phyloP scores from a whole-genome alignment of 2,113 vertebrate genomes.

The Hepsetus odoe region DNA sequence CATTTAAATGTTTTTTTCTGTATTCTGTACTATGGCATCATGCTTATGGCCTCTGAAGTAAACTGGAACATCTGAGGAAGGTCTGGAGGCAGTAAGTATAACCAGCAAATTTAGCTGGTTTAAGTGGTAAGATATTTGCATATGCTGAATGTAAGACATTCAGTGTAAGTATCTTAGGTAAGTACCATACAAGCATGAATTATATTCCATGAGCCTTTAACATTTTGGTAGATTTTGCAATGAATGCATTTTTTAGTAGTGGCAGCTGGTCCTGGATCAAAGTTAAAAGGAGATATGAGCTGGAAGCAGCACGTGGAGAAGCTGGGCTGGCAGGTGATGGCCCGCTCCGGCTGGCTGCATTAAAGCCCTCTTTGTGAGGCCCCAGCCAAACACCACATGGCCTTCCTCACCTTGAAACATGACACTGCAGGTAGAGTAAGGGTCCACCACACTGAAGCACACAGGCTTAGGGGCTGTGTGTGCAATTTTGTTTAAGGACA shows the following conservation, averaged over 20 bases:
- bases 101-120: too few relatives aligned
- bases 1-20: too few relatives aligned
- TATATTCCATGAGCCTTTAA: too few relatives aligned
- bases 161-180: too few relatives aligned
- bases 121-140: too few relatives aligned
- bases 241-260: not conserved
- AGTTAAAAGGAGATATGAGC: conserved; percentile 24
- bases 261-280: not conserved
- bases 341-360: conserved; percentile 37
- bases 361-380: conserved; percentile 66
- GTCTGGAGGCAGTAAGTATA: too few relatives aligned
- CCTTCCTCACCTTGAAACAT: conserved; percentile 63
- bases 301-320: conserved; percentile 56
- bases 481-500: conserved; percentile 12
- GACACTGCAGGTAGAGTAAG: conserved; percentile 46
- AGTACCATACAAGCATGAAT: too few relatives aligned
- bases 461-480: conserved; percentile 21
- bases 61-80: too few relatives aligned
- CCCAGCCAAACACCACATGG: conserved; percentile 27
- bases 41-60: too few relatives aligned
- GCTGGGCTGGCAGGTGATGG: conserved; percentile 54
- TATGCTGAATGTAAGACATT: too few relatives aligned
- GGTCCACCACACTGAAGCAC: conserved; percentile 25
- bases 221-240: too few relatives aligned
- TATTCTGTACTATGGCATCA: too few relatives aligned